A percentile compares a stretch with the other conserved stretches of the same genome.
Conservation (phyloP, 2,113 vertebrate species). For the Oxygymnocypris stewartii region DNA sequence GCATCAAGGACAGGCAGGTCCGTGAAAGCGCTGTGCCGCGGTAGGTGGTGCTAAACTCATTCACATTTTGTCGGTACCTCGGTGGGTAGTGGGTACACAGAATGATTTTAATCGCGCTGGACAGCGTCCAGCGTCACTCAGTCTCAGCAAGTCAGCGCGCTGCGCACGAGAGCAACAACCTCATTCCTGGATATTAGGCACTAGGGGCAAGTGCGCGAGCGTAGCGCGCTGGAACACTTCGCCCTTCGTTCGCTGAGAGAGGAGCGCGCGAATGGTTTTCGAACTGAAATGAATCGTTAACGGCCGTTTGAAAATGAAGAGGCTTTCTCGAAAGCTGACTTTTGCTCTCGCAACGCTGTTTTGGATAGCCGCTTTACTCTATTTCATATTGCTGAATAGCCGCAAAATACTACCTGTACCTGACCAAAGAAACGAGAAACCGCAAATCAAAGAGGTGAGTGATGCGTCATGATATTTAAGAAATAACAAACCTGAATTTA, state of each 20-base stretch:
- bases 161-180: conserved; percentile 27
- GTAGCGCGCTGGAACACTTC: conserved; percentile 7
- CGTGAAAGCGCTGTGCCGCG: conserved; percentile 38
- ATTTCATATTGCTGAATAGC: conserved; percentile 58
- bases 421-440: conserved; percentile 40
- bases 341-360: conserved; percentile 53
- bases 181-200: conserved; percentile 33
- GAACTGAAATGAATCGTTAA: conserved; percentile 46
- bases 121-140: conserved; percentile 49
- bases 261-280: conserved; percentile 24
- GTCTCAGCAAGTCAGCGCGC: conserved; percentile 38
- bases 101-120: conserved; percentile 53
- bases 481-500: background rate
- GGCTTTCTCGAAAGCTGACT: conserved; percentile 57
- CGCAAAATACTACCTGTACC: conserved; percentile 54
- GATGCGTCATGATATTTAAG: background rate
- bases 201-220: conserved; percentile 5
- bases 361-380: conserved; percentile 60
- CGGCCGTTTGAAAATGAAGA: conserved; percentile 55
- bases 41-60: conserved; percentile 56
- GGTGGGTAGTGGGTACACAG: conserved; percentile 35
- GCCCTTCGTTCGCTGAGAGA: background rate
- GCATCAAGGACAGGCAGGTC: background rate
- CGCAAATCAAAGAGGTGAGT: conserved; percentile 53
- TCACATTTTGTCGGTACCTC: conserved; percentile 32